Conservation (phyloP, 1,140 invertebrate genomes). For the Sipha flava region DNA sequence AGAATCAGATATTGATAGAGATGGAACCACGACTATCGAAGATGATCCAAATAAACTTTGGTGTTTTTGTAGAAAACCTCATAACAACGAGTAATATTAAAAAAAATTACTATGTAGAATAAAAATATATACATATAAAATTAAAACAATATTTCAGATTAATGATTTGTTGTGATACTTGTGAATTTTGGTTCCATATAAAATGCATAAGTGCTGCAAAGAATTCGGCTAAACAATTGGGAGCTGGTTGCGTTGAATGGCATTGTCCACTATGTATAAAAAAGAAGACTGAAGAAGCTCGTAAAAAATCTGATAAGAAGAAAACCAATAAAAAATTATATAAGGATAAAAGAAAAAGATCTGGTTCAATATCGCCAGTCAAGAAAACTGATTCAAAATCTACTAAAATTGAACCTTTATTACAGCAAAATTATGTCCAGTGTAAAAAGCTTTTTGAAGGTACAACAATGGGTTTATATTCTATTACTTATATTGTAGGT, state of each 20-base stretch:
- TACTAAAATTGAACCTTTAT: background rate
- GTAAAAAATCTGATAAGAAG: conserved; percentile 2
- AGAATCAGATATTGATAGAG: conserved; percentile 27
- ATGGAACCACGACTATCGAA: conserved; percentile 50
- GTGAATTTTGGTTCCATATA: conserved; percentile 96
- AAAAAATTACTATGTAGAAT: background rate
- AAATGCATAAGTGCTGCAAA: conserved; percentile 90
- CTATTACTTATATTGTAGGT: too few species aligned
- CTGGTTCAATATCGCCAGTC: background rate
- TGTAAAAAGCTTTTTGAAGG: background rate
- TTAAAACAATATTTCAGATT: conserved; percentile 48
- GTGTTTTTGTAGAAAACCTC: conserved; percentile 91
- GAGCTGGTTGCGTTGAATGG: conserved; percentile 80
- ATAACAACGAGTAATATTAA: conserved; percentile 64
- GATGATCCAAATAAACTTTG: conserved; percentile 90
- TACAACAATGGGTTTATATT: background rate
- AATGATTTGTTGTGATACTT: conserved; percentile 95
- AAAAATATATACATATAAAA: background rate
- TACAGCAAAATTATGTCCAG: background rate
- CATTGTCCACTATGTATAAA: conserved; percentile 76
- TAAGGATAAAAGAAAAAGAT: background rate
- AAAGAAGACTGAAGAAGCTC: conserved; percentile 44
- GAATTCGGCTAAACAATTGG: conserved; percentile 80
- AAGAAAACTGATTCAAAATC: conserved; percentile 1
- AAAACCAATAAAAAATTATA: background rate